Evolutionary conservation across 2,113 vertebrate species (phyloP), one percentile per base, ranked within the genome.

Genomic region (Pelmatolapia mariae): DNA sequence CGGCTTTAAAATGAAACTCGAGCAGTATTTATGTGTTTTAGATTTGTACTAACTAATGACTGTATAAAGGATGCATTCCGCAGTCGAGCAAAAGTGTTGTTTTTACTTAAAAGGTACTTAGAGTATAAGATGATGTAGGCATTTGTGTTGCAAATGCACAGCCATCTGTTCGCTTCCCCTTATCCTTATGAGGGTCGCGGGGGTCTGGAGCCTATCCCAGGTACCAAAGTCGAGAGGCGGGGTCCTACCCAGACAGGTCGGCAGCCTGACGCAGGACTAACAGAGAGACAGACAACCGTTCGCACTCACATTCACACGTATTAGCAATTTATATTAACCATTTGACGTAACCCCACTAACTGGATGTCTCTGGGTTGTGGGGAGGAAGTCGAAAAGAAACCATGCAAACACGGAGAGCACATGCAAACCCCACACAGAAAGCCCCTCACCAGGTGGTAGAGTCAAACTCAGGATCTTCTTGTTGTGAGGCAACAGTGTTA

Each of bases 321-420:
- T 66, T 66, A n/a, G 1, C 61, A 38, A 13, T 66, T 36, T 66
- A 38, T 38, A 38, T 66, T 38, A 36, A 13, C 1, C 31, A 13
- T n/a, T n/a, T 13, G 4, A 63, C 3, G 0, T 63, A 63, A 66
- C 31, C 18, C 31, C 10, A 66, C 31, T 13, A 66, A 66, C 61
- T 38, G 18, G 31, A 8, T 38, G 61, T n/a, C 10, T 66, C 0
- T 66, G 18, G 4, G 31, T 66, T 38, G 31, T 66, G 31, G 61
- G 61, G 10, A 66, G 31, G 18, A 66, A 36, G 0, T 63, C 31
- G 1, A 1, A 0, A 0, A 59, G 1, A 29, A 1, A 11, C 0
- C 54, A 57, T 2, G 54, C 54, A 5, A 57, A 57, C 3, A 26
- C 54, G 22, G 22, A 8, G 12, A 57, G 1, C 0, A 36, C 61